phyloP scores from a whole-genome alignment of 2,888 invertebrate species.

The Thysanoteuthis rhombus region DNA sequence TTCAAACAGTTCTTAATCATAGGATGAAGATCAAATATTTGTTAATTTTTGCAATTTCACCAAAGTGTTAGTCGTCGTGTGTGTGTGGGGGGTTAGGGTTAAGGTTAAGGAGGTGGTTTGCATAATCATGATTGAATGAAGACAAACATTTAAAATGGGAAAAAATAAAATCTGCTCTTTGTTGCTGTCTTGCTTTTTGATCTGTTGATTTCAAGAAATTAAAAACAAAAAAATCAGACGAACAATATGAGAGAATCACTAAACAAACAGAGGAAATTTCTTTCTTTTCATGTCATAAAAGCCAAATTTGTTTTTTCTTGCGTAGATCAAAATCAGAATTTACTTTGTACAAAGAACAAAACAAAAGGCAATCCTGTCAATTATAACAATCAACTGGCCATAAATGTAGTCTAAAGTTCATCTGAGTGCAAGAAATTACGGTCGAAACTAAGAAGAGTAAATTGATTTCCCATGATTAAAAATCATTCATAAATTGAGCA shows the following conservation, averaged over 20 bases:
- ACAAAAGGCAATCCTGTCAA: not conserved
- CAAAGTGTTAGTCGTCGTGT: not conserved
- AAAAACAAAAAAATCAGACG: not conserved
- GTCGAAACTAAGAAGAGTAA: not conserved
- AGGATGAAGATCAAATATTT: constrained; percentile 12
- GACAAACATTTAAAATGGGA: not conserved
- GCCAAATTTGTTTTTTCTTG: too few species aligned
- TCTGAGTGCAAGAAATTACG: not conserved
- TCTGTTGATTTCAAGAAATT: not conserved
- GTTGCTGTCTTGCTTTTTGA: not conserved
- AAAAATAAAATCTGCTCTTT: not conserved
- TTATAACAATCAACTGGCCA: not conserved
- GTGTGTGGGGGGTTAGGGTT: too few species aligned
- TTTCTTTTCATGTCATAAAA: too few species aligned
- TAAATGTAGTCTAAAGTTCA: not conserved
- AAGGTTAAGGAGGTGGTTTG: not conserved
- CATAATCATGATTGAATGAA: not conserved
- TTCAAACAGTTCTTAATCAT: not conserved
- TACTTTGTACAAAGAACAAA: not conserved
- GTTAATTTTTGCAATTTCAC: not conserved
- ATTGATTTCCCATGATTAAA: not conserved
- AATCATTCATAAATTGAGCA: not conserved
- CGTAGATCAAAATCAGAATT: too few species aligned
- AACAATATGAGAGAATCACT: not conserved
- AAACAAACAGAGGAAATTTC: not conserved